phyloP scores from a whole-genome alignment of 1,140 invertebrate species.

The Procambarus clarkii region DNA sequence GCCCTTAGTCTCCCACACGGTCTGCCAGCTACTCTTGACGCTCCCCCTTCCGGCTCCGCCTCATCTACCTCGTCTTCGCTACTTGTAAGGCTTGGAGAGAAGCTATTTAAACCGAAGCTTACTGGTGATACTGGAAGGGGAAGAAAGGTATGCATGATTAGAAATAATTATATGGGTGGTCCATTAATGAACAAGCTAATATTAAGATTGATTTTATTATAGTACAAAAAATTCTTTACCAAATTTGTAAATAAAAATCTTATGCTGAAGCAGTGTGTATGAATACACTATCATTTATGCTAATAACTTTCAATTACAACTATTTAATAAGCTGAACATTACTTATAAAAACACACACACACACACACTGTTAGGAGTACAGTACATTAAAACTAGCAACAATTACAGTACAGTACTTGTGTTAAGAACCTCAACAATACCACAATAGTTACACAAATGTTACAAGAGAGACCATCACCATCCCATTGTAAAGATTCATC shows the following conservation, averaged over 20 bases:
- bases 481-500: background rate
- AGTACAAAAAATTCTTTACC: no score
- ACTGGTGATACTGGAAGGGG: constrained; percentile 47
- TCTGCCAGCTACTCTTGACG: constrained; percentile 21
- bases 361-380: no score
- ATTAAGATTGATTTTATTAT: no score
- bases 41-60: constrained; percentile 37
- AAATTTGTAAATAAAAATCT: no score
- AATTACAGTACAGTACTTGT: background rate
- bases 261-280: no score
- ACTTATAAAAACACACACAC: no score
- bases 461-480: background rate
- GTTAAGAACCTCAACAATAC: background rate
- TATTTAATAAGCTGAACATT: no score
- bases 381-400: no score
- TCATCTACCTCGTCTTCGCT: constrained; percentile 68
- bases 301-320: no score
- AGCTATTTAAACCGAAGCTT: constrained; percentile 60
- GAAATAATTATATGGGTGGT: background rate
- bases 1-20: constrained; percentile 40
- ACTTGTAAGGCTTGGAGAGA: constrained; percentile 66
- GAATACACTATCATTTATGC: no score
- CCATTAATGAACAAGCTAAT: no score
- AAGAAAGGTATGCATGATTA: background rate
- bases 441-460: background rate